These are phyloP conservation scores for Helicolenus hilgendorfi DNA, from an alignment of 2,797 vertebrate genomes.

Conservation along the genomic window DNA sequence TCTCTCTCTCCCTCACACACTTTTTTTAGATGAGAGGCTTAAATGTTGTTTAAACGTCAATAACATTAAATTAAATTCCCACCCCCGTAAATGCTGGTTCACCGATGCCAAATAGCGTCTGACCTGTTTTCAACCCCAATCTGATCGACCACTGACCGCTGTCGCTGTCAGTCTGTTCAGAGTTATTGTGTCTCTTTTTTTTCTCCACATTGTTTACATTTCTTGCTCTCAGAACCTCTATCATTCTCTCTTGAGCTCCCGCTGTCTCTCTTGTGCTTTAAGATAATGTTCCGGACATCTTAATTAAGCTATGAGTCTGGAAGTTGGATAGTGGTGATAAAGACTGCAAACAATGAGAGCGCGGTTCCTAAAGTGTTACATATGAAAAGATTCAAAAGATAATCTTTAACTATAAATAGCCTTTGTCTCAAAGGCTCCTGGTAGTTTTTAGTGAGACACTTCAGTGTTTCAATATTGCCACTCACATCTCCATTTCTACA, in stretches of 20 bases:
- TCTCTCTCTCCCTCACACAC: background rate
- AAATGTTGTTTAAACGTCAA: slow-evolving; percentile 22
- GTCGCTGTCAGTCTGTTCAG: background rate
- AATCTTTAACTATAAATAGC: background rate
- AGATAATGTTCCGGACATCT: slow-evolving; percentile 42
- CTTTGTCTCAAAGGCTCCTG: background rate
- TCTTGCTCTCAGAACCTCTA: background rate
- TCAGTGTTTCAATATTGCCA: background rate
- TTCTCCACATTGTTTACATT: background rate
- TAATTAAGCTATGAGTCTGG: slow-evolving; percentile 38
- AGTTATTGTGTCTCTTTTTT: background rate
- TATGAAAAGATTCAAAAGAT: background rate
- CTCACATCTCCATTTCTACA: background rate
- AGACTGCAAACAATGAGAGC: background rate
- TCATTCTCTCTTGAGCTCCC: background rate
- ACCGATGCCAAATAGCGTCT: slow-evolving; percentile 2
- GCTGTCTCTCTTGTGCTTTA: slow-evolving; percentile 4
- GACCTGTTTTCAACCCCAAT: slow-evolving; percentile 23
- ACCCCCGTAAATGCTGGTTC: background rate
- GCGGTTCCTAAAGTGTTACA: background rate
- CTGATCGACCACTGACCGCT: background rate
- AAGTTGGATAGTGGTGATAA: background rate
- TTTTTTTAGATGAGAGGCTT: background rate
- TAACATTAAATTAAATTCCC: slow-evolving; percentile 15
- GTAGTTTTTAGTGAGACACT: background rate